These are phyloP conservation scores for Thomomys bottae DNA, from an alignment of 2,113 vertebrate species.

Conservation along the genomic window DNA sequence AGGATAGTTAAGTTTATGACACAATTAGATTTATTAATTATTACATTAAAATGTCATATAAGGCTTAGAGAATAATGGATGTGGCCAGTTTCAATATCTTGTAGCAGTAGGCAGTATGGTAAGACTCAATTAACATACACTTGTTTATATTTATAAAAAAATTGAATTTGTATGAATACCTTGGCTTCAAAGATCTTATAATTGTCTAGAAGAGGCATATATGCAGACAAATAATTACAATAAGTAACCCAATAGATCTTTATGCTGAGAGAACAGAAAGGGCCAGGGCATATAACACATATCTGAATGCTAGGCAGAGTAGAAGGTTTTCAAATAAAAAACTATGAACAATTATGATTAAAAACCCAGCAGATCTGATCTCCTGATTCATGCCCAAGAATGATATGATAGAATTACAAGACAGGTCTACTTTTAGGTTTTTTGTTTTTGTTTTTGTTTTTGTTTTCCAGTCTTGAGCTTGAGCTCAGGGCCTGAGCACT, in stretches of 20 bases:
- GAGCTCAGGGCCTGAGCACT: too few species aligned
- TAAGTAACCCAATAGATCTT: neutral
- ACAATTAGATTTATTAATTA: neutral
- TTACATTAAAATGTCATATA: neutral
- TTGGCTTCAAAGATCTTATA: slow-evolving; percentile 8
- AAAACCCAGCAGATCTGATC: neutral
- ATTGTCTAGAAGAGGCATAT: neutral
- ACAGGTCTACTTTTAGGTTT: too few species aligned
- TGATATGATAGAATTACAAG: too few species aligned
- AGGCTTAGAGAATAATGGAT: neutral
- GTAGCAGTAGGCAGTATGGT: neutral
- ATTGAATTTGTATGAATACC: neutral
- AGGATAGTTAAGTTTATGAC: neutral
- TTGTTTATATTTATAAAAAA: neutral
- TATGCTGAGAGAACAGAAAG: neutral
- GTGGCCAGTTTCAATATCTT: neutral
- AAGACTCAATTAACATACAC: neutral
- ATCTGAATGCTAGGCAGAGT: neutral
- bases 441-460: too few species aligned
- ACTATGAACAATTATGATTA: neutral
- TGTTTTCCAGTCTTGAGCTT: too few species aligned
- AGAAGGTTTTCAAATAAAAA: neutral
- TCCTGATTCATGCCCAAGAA: too few species aligned
- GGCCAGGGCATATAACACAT: neutral
- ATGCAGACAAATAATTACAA: neutral